Evolutionary conservation across 1,140 invertebrate genomes (phyloP), one percentile per base, ranked within the genome.

Genomic region (Gryon sp.): DNA sequence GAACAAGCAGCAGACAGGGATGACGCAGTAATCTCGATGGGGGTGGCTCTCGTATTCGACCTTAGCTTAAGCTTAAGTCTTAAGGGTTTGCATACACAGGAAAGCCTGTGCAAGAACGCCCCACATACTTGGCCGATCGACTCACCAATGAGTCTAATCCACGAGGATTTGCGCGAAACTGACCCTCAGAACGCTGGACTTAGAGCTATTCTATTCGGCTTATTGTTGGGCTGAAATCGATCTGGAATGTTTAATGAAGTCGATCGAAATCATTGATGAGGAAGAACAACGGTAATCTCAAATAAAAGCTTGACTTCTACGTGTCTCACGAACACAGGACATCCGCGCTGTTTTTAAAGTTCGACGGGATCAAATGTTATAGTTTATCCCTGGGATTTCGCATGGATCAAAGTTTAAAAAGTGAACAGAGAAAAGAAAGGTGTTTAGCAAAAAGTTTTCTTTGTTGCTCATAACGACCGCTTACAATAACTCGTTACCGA

Each of bases 401-500:
- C n/a, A 15, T 2, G 46, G 45, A 53, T 45, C 26, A 38, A 53
- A 52, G 38, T 53, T 48, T 34, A 20, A 36, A n/a, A n/a, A n/a
- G n/a, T n/a, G n/a, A n/a, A 9, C n/a, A 32, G n/a, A 32, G n/a
- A 32, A 32, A 7, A 32, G 16, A 41, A 18, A 19, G 7, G 7
- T 41, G 12, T 41, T n/a, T n/a, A n/a, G n/a, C n/a, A n/a, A n/a
- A n/a, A n/a, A n/a, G n/a, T n/a, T n/a, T n/a, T n/a, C n/a, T n/a
- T n/a, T n/a, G n/a, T n/a, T n/a, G n/a, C n/a, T 41, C 22, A n/a
- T 24, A 24, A 24, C 22, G 15, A 80, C 78, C 77, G 79, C 80
- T 86, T 79, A 83, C 83, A 84, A 86, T 87, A 88, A 87, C 85
- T 88, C 83, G 84, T 88, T 89, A 88, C 81, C 77, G 83, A 86